Conservation (phyloP, 2,113 vertebrate species). For the Ondatra zibethicus region DNA sequence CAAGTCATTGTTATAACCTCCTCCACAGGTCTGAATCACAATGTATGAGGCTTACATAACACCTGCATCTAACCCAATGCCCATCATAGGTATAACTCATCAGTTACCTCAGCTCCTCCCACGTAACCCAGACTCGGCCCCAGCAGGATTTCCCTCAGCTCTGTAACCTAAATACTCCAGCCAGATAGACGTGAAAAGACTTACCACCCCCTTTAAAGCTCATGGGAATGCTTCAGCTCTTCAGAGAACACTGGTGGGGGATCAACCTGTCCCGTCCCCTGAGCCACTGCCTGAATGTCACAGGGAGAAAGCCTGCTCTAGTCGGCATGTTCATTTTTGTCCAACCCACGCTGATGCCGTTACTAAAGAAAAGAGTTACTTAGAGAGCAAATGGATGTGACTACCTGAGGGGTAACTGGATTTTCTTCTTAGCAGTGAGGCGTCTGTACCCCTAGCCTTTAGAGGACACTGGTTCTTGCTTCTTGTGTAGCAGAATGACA, state of each 20-base stretch:
- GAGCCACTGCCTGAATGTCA: not conserved
- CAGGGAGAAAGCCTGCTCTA: not conserved
- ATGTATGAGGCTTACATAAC: fast-evolving
- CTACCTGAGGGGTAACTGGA: not conserved
- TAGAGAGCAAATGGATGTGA: slow-evolving; percentile 10
- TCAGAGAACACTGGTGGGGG: not conserved
- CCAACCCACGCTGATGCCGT: not conserved
- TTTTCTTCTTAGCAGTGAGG: not conserved
- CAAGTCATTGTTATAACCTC: not conserved
- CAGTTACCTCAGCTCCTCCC: not conserved
- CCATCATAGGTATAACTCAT: not conserved
- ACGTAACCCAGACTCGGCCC: not conserved
- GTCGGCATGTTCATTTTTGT: not conserved
- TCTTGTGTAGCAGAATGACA: not conserved
- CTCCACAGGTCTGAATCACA: not conserved
- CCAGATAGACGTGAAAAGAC: not conserved
- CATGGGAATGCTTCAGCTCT: not conserved
- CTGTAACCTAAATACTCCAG: not conserved
- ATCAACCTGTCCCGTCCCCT: not conserved
- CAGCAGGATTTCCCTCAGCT: not conserved
- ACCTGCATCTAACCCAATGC: not conserved
- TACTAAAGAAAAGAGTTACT: not conserved
- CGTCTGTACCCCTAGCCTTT: fast-evolving
- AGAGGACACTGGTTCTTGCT: not conserved
- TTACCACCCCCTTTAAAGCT: not conserved